phyloP scores from a whole-genome alignment of 2,797 vertebrate species.

The Lagodon rhomboides region DNA sequence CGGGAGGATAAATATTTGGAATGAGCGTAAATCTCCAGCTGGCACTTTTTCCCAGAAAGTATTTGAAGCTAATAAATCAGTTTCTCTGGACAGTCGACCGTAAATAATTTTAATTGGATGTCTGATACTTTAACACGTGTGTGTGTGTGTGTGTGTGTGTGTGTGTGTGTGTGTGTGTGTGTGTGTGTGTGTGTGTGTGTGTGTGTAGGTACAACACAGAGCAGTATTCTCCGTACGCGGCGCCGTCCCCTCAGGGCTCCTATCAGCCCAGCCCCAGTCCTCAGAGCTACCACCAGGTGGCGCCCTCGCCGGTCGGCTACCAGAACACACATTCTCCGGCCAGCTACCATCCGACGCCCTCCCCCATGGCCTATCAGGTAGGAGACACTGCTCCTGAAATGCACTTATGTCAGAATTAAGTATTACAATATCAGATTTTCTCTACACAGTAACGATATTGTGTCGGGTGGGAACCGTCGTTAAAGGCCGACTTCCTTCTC shows the following conservation, averaged over 20 bases:
- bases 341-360: slow-evolving; percentile 95
- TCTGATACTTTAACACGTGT: neutral
- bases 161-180: neutral
- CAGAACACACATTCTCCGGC: slow-evolving; percentile 96
- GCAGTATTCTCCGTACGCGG: slow-evolving; percentile 95
- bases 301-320: slow-evolving; percentile 94
- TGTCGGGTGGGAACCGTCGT: no score
- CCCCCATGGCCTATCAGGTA: slow-evolving; percentile 97
- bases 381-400: neutral
- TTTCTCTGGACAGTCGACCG: no score
- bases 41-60: neutral
- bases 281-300: slow-evolving; percentile 97
- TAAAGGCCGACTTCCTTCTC: no score
- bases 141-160: neutral
- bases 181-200: neutral
- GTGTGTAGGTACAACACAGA: slow-evolving; percentile 94
- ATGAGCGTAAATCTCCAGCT: no score
- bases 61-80: neutral
- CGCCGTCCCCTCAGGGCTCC: slow-evolving; percentile 95
- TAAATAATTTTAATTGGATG: no score
- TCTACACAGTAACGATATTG: no score
- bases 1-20: neutral
- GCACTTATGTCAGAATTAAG: no score
- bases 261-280: slow-evolving; percentile 97
- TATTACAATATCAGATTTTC: no score